These are phyloP conservation scores for Ormyrus pomaceus DNA, from an alignment of 2,888 invertebrate genomes.

Conservation along the genomic window DNA sequence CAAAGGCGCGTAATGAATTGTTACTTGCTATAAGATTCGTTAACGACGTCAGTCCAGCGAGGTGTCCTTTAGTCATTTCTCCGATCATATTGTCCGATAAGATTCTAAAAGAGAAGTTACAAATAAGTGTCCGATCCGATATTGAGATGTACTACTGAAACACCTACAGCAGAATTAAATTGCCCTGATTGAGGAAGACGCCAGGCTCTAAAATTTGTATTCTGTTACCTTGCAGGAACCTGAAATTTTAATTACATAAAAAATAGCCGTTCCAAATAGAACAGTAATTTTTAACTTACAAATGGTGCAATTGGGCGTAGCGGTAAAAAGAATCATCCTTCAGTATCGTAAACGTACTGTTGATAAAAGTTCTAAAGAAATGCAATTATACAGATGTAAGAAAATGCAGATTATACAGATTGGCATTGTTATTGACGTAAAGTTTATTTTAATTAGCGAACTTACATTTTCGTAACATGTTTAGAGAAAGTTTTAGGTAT, in stretches of 20 bases:
- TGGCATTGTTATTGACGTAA: neutral
- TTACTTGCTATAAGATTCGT: slow-evolving; percentile 76
- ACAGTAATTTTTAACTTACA: slow-evolving; percentile 63
- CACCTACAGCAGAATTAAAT: slow-evolving; percentile 75
- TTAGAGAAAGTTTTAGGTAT: slow-evolving; percentile 30
- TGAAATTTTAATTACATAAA: slow-evolving; percentile 54
- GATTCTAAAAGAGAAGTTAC: slow-evolving; percentile 63
- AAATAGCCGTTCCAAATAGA: neutral
- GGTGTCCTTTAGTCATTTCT: slow-evolving; percentile 72
- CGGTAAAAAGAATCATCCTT: slow-evolving; percentile 61
- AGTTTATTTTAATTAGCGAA: slow-evolving; percentile 3
- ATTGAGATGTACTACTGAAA: slow-evolving; percentile 69
- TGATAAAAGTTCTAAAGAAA: slow-evolving; percentile 68
- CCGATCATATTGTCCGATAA: slow-evolving; percentile 72
- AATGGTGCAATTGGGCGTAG: slow-evolving; percentile 62
- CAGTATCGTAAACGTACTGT: slow-evolving; percentile 67
- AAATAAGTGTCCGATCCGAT: neutral
- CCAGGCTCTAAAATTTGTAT: slow-evolving; percentile 62
- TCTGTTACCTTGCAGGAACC: slow-evolving; percentile 62
- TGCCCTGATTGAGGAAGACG: slow-evolving; percentile 63
- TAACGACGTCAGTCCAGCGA: slow-evolving; percentile 75
- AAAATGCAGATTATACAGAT: neutral
- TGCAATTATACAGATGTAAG: slow-evolving; percentile 12
- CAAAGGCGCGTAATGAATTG: slow-evolving; percentile 75
- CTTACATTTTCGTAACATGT: slow-evolving; percentile 19